These are phyloP conservation scores for Chrysodeixis includens DNA, from an alignment of 2,888 invertebrate genomes.

Conservation along the genomic window DNA sequence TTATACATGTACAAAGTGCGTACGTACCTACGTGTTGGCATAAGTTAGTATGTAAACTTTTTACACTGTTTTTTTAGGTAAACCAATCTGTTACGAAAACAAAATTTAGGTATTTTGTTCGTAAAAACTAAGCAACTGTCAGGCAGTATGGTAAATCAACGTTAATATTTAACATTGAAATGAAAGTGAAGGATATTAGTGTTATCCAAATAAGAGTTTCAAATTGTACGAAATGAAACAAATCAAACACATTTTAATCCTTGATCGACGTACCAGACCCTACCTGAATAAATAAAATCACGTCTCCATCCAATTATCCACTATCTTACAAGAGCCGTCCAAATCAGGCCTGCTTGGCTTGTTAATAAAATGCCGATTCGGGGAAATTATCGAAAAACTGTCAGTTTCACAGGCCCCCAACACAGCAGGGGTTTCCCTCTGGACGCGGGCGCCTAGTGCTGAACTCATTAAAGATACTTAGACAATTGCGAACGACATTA, in stretches of 20 bases:
- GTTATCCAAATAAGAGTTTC: too few relatives aligned
- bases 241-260: neutral
- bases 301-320: slow-evolving; percentile 41
- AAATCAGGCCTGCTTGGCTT: slow-evolving; percentile 51
- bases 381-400: slow-evolving; percentile 62
- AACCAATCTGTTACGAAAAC: neutral
- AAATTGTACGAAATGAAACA: too few relatives aligned
- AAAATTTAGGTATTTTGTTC: neutral
- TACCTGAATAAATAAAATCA: slow-evolving; percentile 28
- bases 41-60: neutral
- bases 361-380: slow-evolving; percentile 60
- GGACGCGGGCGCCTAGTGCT: slow-evolving; percentile 30
- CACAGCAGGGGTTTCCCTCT: slow-evolving; percentile 55
- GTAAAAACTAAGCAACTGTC: too few relatives aligned
- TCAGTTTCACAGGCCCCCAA: slow-evolving; percentile 52
- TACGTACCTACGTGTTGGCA: neutral
- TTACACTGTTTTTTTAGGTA: neutral
- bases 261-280: neutral
- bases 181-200: too few relatives aligned
- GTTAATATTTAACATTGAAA: too few relatives aligned
- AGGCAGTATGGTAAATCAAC: too few relatives aligned
- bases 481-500: slow-evolving; percentile 56
- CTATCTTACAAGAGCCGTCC: slow-evolving; percentile 42
- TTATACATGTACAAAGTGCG: slow-evolving; percentile 19
- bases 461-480: slow-evolving; percentile 59